Conservation (phyloP, 2,888 invertebrate genomes). For the Marasmarcha lunaedactyla region DNA sequence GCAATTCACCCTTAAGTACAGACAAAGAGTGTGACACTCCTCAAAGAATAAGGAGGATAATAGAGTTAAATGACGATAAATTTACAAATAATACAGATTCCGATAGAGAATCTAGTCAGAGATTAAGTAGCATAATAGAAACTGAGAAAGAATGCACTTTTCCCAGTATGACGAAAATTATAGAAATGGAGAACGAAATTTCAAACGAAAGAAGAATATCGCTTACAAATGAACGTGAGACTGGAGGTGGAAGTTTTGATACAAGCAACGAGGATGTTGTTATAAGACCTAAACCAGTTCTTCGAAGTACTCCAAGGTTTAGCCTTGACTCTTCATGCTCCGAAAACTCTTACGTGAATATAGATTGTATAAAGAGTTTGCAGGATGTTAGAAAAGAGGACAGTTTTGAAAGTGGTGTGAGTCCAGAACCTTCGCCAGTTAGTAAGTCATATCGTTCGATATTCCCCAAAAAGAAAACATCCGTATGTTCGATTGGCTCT, state of each 20-base stretch:
- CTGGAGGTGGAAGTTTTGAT: constrained; percentile 46
- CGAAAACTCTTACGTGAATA: constrained; percentile 69
- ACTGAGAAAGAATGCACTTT: constrained; percentile 49
- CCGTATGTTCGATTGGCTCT: constrained; percentile 65
- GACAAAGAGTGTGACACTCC: constrained; percentile 39
- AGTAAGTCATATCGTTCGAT: constrained; percentile 50
- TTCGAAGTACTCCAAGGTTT: constrained; percentile 57
- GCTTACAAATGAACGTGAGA: constrained; percentile 60
- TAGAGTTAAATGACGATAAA: constrained; percentile 52
- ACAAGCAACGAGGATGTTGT: constrained; percentile 42
- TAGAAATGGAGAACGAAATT: constrained; percentile 65
- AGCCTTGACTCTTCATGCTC: constrained; percentile 68
- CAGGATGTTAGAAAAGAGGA: constrained; percentile 64
- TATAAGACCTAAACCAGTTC: constrained; percentile 45
- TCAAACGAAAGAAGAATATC: constrained; percentile 62
- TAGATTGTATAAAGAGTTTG: constrained; percentile 64
- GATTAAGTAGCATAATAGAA: constrained; percentile 49
- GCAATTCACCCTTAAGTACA: constrained; percentile 30
- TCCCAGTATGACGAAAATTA: constrained; percentile 61
- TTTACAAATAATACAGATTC: constrained; percentile 37
- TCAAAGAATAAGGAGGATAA: constrained; percentile 54
- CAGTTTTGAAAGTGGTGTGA: constrained; percentile 31
- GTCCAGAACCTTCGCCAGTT: constrained; percentile 40
- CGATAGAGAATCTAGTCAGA: constrained; percentile 41
- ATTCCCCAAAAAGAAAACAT: constrained; percentile 60